Evolutionary conservation across 2,888 invertebrate genomes (phyloP).

Genomic region (Allygus modestus): DNA sequence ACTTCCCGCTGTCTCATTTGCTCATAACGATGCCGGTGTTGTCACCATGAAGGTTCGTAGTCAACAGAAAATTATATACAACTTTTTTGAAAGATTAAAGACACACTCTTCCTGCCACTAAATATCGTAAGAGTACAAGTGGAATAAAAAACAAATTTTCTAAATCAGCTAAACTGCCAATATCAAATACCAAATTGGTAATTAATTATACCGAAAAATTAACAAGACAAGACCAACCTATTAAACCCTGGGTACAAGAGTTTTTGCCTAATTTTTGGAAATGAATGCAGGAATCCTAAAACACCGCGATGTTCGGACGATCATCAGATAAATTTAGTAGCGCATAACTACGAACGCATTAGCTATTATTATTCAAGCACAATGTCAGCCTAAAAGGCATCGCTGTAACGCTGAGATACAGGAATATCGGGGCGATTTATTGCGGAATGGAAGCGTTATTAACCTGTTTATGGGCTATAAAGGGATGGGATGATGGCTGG

Average conservation of each 20-base stretch:
- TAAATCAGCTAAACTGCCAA: too few species aligned
- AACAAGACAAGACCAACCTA: too few species aligned
- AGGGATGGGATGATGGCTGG: slow-evolving; percentile 41
- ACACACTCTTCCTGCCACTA: too few species aligned
- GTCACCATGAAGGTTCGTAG: too few species aligned
- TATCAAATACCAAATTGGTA: too few species aligned
- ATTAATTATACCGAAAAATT: too few species aligned
- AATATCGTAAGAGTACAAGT: too few species aligned
- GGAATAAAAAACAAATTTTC: too few species aligned
- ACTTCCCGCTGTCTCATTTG: too few species aligned
- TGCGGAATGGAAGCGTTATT: slow-evolving; percentile 35
- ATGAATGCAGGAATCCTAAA: slow-evolving; percentile 26
- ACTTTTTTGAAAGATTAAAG: too few species aligned
- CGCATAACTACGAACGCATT: neutral
- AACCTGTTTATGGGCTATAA: slow-evolving; percentile 52
- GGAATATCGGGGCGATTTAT: slow-evolving; percentile 34
- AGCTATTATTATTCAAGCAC: slow-evolving; percentile 43
- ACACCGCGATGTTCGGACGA: neutral
- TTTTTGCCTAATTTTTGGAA: slow-evolving; percentile 24
- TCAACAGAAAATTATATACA: too few species aligned
- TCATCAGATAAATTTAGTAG: slow-evolving; percentile 37
- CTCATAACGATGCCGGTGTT: too few species aligned
- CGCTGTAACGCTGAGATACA: neutral
- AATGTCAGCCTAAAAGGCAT: slow-evolving; percentile 17
- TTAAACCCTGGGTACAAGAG: neutral